These are phyloP conservation scores for Cossypha polioptera DNA, from an alignment of 2,797 vertebrate genomes.

Conservation along the genomic window DNA sequence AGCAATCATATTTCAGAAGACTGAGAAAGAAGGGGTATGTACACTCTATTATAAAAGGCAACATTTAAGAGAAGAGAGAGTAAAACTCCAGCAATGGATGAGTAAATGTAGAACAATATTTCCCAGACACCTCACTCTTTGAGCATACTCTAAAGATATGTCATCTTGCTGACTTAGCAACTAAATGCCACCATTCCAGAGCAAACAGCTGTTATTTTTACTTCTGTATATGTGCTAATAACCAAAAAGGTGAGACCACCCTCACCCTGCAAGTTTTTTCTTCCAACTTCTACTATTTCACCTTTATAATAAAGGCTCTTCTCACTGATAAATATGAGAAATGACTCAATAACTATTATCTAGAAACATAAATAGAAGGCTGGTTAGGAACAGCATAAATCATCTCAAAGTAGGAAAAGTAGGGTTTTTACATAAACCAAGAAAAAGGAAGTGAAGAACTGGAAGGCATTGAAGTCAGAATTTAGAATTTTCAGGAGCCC, in stretches of 20 bases:
- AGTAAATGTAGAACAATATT: not conserved
- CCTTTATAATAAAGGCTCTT: not conserved
- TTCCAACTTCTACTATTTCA: not conserved
- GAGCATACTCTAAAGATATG: not conserved
- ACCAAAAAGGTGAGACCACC: not conserved
- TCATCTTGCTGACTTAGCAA: not conserved
- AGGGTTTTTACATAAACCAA: rapidly evolving
- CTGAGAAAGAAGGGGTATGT: not conserved
- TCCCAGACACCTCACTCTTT: not conserved
- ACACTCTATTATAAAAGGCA: not conserved
- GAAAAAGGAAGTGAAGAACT: not conserved
- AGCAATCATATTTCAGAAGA: not conserved
- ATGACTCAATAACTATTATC: not conserved
- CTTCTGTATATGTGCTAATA: not conserved
- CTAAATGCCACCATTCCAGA: not conserved
- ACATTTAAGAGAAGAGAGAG: not conserved
- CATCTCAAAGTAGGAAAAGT: not conserved
- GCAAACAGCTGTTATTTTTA: not conserved
- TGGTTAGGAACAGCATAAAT: not conserved
- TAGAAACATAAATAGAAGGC: not conserved
- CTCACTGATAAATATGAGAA: not conserved
- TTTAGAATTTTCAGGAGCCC: not conserved
- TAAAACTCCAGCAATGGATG: not conserved
- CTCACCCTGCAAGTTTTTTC: not conserved
- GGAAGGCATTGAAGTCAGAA: not conserved